Base-by-base conservation (phyloP, 2,113 vertebrate genomes). In the Bucco capensis region DNA sequence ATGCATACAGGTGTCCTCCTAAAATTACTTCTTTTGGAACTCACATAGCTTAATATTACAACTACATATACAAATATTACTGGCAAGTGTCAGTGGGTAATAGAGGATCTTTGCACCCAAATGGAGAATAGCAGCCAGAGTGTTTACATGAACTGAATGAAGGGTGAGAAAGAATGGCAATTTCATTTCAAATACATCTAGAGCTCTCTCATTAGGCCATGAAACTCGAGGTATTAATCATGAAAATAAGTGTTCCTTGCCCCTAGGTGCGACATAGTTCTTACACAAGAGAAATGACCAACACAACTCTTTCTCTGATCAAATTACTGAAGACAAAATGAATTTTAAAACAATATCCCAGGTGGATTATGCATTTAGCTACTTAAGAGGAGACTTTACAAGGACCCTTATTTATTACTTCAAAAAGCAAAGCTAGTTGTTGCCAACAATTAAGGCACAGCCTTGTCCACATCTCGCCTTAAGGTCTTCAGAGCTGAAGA, bases 251-350 rank as follows among this genome's bases (percentile, higher is more conserved):
- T 95, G 93, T 57, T 85, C 86, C 89, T 93, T 97, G 96, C 96
- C 96, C 97, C 94, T 86, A 97, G 94, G 95, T 96, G 90, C 28
- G 18, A 95, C 94, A 94, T 74, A 96, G 94, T 85, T 95, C 93
- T 95, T 91, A 93, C 93, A 93, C 72, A 80, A 92, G 96, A 97
- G 97, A 96, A 97, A 95, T 95, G 88, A 94, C 96, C 94, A 96
- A 82, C 58, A 92, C 92, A 92, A 92, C 24, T 74, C 93, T 96
- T 97, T 90, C 91, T 97, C 96, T 96, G 94, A 96, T 97, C 96
- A 97, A 97, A 97, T 97, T 97, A 97, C 96, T 16, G 7, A 96
- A 95, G 95, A 97, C 72, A 80, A 97, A 97, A 97, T 97, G 96
- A 97, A 97, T 97, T 97, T 97, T 96, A 96, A 97, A 97, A 96